phyloP scores from a whole-genome alignment of 2,113 vertebrate species.

The Noturus placidus region DNA sequence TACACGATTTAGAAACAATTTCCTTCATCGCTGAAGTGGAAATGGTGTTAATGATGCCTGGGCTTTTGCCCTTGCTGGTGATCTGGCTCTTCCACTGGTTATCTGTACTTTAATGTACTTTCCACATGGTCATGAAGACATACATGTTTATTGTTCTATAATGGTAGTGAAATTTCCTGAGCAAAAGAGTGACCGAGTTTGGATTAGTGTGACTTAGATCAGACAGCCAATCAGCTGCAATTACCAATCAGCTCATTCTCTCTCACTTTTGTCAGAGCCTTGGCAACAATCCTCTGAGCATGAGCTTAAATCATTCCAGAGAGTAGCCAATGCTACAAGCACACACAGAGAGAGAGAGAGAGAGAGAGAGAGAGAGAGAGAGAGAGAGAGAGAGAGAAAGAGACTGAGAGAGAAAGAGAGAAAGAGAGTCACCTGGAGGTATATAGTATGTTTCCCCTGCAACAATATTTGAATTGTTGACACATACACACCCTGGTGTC shows the following conservation, averaged over 20 bases:
- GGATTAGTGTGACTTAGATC: constrained; percentile 65
- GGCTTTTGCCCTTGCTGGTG: no score
- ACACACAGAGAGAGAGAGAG: neutral
- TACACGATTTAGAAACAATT: neutral
- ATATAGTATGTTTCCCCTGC: neutral
- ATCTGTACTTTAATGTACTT: constrained; percentile 22
- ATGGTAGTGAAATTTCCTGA: constrained; percentile 9
- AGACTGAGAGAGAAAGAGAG: no score
- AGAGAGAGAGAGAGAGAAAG: neutral
- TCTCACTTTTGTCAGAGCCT: constrained; percentile 65
- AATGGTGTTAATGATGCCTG: neutral
- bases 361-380: neutral
- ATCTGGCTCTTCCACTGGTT: neutral
- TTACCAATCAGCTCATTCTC: constrained; percentile 69
- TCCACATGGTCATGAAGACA: neutral
- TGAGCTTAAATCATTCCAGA: constrained; percentile 51
- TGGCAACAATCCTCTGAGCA: constrained; percentile 74
- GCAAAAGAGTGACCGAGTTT: constrained; percentile 21
- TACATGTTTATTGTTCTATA: neutral
- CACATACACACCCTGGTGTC: neutral
- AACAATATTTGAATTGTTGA: constrained; percentile 1
- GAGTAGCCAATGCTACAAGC: constrained; percentile 42
- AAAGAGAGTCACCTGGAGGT: neutral
- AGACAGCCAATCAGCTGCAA: constrained; percentile 63
- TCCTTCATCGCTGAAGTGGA: neutral